phyloP scores from a whole-genome alignment of 1,140 invertebrate species.

The Centruroides sculpturatus region DNA sequence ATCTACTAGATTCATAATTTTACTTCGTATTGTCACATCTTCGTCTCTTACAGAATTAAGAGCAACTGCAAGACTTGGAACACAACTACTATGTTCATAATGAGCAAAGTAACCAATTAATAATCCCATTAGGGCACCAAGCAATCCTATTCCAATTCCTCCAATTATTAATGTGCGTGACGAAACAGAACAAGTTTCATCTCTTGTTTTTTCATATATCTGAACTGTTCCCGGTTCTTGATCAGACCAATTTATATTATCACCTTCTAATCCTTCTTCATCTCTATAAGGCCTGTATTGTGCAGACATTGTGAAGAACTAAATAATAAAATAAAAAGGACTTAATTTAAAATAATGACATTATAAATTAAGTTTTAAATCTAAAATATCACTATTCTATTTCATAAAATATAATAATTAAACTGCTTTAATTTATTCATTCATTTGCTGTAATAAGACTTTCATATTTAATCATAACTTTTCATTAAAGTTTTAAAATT shows the following conservation, averaged over 20 bases:
- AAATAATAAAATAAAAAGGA: not conserved
- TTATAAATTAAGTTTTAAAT: too few relatives aligned
- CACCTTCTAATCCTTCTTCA: slow-evolving; percentile 18
- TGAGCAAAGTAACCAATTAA: slow-evolving; percentile 21
- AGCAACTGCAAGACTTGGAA: slow-evolving; percentile 15
- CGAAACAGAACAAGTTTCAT: slow-evolving; percentile 15
- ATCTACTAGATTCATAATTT: slow-evolving; percentile 16
- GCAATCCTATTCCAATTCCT: slow-evolving; percentile 10
- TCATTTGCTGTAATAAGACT: too few relatives aligned
- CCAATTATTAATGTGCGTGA: slow-evolving; percentile 14
- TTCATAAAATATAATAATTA: too few relatives aligned
- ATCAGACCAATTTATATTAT: slow-evolving; percentile 18
- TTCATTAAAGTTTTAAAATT: too few relatives aligned
- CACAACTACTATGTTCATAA: slow-evolving; percentile 16
- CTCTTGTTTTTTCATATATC: slow-evolving; percentile 23
- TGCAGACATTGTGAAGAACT: slow-evolving; percentile 17
- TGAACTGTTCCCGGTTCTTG: slow-evolving; percentile 17
- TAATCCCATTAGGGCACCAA: slow-evolving; percentile 17
- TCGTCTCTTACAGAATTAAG: slow-evolving; percentile 18
- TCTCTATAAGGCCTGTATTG: slow-evolving; percentile 23
- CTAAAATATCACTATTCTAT: too few relatives aligned
- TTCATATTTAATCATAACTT: too few relatives aligned
- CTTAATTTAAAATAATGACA: too few relatives aligned
- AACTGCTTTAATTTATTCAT: too few relatives aligned
- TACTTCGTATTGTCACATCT: slow-evolving; percentile 16